Evolutionary conservation across 2,888 invertebrate species (phyloP).

Genomic region (Harpagoxenus sublaevis): DNA sequence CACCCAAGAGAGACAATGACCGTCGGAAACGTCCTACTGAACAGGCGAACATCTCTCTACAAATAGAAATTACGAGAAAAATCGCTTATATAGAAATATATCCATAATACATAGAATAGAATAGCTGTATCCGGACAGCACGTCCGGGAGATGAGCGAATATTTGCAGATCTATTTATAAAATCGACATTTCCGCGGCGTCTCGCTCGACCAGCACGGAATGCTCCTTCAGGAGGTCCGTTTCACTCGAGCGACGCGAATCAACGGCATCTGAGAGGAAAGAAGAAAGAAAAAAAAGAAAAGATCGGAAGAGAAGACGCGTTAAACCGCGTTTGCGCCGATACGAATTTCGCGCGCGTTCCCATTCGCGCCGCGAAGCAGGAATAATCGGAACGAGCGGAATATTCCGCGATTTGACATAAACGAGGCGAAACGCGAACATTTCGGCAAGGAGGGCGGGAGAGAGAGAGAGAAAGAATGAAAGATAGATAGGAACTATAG

Average conservation of each 20-base stretch:
- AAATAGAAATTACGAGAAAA: not conserved
- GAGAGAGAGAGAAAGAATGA: not conserved
- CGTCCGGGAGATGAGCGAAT: not conserved
- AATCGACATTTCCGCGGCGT: not conserved
- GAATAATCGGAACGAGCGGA: constrained; percentile 3
- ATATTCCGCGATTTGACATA: constrained; percentile 22
- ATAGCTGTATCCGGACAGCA: constrained; percentile 63
- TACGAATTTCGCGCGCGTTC: constrained; percentile 64
- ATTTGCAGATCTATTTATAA: not conserved
- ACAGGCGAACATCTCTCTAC: not conserved
- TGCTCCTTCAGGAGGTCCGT: not conserved
- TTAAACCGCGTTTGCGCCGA: not conserved
- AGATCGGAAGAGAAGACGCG: not conserved
- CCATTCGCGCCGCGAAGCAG: constrained; percentile 35
- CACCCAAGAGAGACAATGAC: not conserved
- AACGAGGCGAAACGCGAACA: not conserved
- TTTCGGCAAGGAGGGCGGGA: not conserved
- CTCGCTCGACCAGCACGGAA: not conserved
- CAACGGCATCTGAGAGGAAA: not conserved
- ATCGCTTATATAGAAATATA: constrained; percentile 62
- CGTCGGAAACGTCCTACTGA: not conserved
- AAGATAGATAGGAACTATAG: not conserved
- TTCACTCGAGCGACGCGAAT: not conserved
- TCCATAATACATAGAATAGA: constrained; percentile 74
- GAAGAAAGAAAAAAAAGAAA: not conserved